Conservation (phyloP, 2,888 invertebrate species). For the Gymnocheta viridis region DNA sequence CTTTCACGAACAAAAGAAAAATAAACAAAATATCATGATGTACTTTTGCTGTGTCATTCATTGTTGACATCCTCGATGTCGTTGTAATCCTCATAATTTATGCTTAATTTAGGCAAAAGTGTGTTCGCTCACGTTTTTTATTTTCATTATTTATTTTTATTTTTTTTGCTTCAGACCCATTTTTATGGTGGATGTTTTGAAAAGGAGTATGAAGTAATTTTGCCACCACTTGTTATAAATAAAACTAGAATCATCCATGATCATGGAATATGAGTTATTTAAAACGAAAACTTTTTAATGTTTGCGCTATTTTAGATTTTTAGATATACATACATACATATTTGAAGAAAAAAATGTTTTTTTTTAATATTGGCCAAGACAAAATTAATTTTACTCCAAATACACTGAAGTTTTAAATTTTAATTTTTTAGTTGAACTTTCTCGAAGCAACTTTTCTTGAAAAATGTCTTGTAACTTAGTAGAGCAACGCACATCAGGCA, state of each 20-base stretch:
- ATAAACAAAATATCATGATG: constrained; percentile 30
- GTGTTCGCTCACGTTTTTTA: constrained; percentile 45
- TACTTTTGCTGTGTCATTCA: constrained; percentile 16
- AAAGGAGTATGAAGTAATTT: neutral
- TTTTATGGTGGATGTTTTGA: constrained; percentile 13
- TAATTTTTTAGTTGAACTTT: too few species aligned
- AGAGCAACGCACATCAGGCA: too few species aligned
- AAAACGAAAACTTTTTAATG: too few species aligned
- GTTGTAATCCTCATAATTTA: constrained; percentile 55
- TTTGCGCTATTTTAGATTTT: too few species aligned
- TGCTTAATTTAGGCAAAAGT: constrained; percentile 48
- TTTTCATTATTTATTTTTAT: too few species aligned
- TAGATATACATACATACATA: too few species aligned
- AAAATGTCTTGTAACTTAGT: neutral
- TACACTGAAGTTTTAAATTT: too few species aligned
- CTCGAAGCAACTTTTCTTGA: neutral
- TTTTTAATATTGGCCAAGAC: too few species aligned
- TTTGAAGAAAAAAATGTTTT: too few species aligned
- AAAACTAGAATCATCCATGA: neutral
- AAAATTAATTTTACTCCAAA: too few species aligned
- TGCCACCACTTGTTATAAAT: neutral
- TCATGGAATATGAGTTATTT: neutral
- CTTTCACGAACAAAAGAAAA: constrained; percentile 36
- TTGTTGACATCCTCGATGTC: constrained; percentile 51
- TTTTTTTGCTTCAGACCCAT: neutral